Evolutionary conservation across 1,140 invertebrate species (phyloP), one percentile per base, ranked within the genome.

Genomic region (Rhagoletis pomonella): DNA sequence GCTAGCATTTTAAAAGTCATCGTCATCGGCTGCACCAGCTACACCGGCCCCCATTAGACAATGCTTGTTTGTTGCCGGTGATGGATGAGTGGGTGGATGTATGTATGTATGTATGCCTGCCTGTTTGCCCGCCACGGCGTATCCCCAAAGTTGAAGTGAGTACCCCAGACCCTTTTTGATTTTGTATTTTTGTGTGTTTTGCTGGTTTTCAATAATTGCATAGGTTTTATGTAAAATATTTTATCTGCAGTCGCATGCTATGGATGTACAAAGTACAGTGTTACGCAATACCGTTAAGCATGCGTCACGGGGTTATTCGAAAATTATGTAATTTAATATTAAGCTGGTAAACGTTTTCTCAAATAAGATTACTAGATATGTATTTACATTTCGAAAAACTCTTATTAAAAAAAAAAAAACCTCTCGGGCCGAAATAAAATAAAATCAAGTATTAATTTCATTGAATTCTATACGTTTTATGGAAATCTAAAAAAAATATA

Each of bases 1-100:
- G 73, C 17, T 55, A 81, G n/a, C 44, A 81, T 81, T 81, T 4
- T 58, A 81, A 58, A 81, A 81, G 47, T 81, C 73, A 81, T 29
- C 47, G 73, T 81, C 73, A 55, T 55, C 5, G 50, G 9, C n/a
- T 55, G 4, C 47, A 77, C 17, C 69, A 17, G 42, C 69, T 44
- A n/a, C 69, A 50, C 50, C 42, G 14, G 42, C 14, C 67, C 10
- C 47, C 44, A 58, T 19, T 10, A 81, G 19, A 19, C 50, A 29
- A 1, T 81, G 19, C 69, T 29, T 2, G 12, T 58, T 81, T 6
- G 6, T 55, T 81, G 47, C 19, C 1, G 47, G 6, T 55, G 67
- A 12, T 69, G 67, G 47, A 2, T 67, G 64, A 29, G 29, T 81
- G 47, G 50, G 47, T 81, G 73, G n/a, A 17, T 77, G 73, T 39